Evolutionary conservation across 53 echinoderm and acorn worm genomes (phyloP), one percentile per base, ranked within the genome.

Genomic region (Temnopleurus reevesii): DNA sequence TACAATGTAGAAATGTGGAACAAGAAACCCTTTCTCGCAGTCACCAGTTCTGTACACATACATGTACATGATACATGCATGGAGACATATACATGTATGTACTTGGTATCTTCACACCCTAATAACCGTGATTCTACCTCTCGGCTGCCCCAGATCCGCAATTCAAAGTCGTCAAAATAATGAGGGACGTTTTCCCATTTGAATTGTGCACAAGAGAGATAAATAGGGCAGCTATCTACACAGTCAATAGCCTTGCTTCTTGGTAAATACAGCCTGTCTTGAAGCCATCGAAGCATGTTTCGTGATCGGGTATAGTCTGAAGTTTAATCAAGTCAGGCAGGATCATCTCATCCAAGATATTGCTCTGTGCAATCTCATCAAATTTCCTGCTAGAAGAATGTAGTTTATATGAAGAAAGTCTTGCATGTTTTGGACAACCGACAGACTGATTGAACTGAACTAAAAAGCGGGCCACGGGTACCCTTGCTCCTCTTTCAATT

Each of bases 241-340:
- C 8, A 1, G 71, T 71, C 18, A 71, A 71, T 71, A 71, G 71
- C 71, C 71, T 71, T 23, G n/a, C 15, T 71, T 71, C 71, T 41
- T 36, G 19, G 71, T 63, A 71, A 71, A 71, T 10, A 71, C 71
- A 34, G 36, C 71, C 41, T 41, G 41, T 71, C 71, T 71, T 1
- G 1, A 71, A 38, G 36, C 36, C 38, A 71, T 38, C 8, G 38
- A 38, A n/a, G 71, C 41, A 71, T 41, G 71, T 71, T 71, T 63
- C 12, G 1, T 19, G 17, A 55, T 3, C 3, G n/a, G 13, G n/a
- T n/a, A 17, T 56, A 5, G 56, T 56, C 56, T 56, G 56, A 56
- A 71, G 41, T 71, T 71, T 71, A 71, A 71, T 71, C 71, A 71
- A 71, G 71, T 71, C 19, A 18, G 63, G 34, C 63, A 18, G 23